These are phyloP conservation scores for Pelodytes ibericus DNA, from an alignment of 2,797 vertebrate genomes.

Conservation along the genomic window DNA sequence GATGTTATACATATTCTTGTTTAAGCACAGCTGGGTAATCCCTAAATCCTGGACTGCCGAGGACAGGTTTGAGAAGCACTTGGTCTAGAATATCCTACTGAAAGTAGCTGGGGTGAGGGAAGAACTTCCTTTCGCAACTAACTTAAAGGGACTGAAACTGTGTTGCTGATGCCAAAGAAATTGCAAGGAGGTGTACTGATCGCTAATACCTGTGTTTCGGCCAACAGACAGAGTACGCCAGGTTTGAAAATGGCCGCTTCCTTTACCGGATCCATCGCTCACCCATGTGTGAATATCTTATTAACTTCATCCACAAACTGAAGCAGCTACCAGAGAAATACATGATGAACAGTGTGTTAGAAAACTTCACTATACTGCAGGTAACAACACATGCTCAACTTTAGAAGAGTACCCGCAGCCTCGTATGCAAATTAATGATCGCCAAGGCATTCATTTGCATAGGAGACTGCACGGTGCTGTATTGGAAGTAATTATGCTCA, in stretches of 20 bases:
- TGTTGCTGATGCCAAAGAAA: not conserved
- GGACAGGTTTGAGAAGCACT: too few relatives aligned
- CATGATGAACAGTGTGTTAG: slow-evolving; percentile 71
- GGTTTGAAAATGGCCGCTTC: slow-evolving; percentile 66
- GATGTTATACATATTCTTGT: too few relatives aligned
- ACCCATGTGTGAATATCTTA: slow-evolving; percentile 70
- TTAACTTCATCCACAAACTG: slow-evolving; percentile 69
- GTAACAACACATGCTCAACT: slow-evolving; percentile 54
- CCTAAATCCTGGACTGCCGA: too few relatives aligned
- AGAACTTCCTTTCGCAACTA: not conserved
- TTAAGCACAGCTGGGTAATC: too few relatives aligned
- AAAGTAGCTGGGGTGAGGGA: too few relatives aligned
- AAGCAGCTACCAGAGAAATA: slow-evolving; percentile 67
- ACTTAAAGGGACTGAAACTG: not conserved
- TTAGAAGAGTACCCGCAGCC: too few relatives aligned
- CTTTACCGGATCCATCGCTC: slow-evolving; percentile 67
- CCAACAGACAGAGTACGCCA: slow-evolving; percentile 64
- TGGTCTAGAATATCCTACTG: too few relatives aligned
- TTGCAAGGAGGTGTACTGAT: not conserved
- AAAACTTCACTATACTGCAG: slow-evolving; percentile 72
- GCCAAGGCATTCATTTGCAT: too few relatives aligned
- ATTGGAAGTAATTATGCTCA: too few relatives aligned
- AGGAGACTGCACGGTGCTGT: too few relatives aligned
- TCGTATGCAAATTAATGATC: too few relatives aligned
- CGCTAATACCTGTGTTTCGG: not conserved